Conservation (phyloP, 1,140 invertebrate species). For the Phortica variegata region DNA sequence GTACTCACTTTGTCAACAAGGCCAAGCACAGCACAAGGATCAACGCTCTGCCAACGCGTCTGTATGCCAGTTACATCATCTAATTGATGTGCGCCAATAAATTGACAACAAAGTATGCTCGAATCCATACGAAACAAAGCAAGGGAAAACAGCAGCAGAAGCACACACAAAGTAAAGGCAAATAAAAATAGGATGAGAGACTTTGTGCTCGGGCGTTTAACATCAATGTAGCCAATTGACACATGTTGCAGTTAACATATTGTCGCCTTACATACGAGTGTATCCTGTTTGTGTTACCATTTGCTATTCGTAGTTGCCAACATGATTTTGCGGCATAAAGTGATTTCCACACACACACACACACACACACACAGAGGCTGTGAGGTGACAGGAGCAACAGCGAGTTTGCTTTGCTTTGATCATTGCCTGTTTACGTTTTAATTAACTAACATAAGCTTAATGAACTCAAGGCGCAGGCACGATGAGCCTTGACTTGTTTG, state of each 20-base stretch:
- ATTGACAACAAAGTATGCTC: slow-evolving; percentile 14
- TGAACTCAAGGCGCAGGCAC: slow-evolving; percentile 24
- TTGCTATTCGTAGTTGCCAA: neutral
- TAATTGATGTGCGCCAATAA: slow-evolving; percentile 28
- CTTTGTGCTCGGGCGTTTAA: too few relatives aligned
- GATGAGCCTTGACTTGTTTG: too few relatives aligned
- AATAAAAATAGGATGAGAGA: too few relatives aligned
- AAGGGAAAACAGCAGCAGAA: neutral
- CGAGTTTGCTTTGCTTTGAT: too few relatives aligned
- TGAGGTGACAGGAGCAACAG: too few relatives aligned
- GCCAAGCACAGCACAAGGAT: neutral
- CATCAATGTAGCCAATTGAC: too few relatives aligned
- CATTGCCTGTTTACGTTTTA: slow-evolving; percentile 34
- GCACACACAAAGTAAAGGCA: slow-evolving; percentile 15
- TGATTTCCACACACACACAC: slow-evolving; percentile 16
- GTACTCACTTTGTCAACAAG: too few relatives aligned
- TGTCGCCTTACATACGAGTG: neutral
- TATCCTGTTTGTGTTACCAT: neutral
- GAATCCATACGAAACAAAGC: slow-evolving; percentile 5
- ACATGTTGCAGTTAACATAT: slow-evolving; percentile 28
- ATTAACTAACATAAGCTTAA: slow-evolving; percentile 37
- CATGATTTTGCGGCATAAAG: slow-evolving; percentile 26
- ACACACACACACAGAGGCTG: too few relatives aligned
- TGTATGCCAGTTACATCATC: too few relatives aligned
- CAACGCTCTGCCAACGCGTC: too few relatives aligned